These are phyloP conservation scores for Diadumene lineata DNA, from an alignment of 92 coral and sea anemone genomes.

Conservation along the genomic window DNA sequence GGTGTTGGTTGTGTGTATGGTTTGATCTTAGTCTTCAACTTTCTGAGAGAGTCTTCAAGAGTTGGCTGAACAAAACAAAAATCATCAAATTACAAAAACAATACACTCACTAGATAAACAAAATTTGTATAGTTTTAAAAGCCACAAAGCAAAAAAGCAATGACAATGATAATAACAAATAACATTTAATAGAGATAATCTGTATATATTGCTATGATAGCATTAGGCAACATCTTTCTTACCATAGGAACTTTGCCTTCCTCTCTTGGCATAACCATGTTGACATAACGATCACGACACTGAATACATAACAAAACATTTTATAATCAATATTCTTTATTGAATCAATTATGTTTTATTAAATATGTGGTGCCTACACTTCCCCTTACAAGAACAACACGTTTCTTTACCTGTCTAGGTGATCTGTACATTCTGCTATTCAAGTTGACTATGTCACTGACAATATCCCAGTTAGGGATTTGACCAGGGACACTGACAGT, in stretches of 20 bases:
- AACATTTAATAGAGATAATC: too few species aligned
- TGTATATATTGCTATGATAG: too few species aligned
- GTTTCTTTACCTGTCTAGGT: constrained; percentile 75
- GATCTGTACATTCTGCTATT: constrained; percentile 92
- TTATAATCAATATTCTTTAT: too few species aligned
- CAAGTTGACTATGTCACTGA: constrained; percentile 91
- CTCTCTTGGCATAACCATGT: constrained; percentile 95
- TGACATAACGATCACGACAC: constrained; percentile 98
- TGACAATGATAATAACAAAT: too few species aligned
- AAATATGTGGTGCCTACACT: too few species aligned
- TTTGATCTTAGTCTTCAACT: constrained; percentile 83
- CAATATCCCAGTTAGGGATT: constrained; percentile 97
- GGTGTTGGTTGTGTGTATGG: constrained; percentile 62
- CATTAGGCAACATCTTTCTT: too few species aligned
- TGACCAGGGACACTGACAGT: constrained; percentile 94
- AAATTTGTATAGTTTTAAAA: too few species aligned
- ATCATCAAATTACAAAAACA: neutral
- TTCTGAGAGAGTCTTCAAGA: constrained; percentile 86
- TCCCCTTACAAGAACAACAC: too few species aligned
- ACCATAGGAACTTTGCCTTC: constrained; percentile 97
- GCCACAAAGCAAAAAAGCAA: too few species aligned
- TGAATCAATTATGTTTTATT: too few species aligned
- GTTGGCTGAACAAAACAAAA: constrained; percentile 45
- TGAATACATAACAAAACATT: too few species aligned
- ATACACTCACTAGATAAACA: neutral